These are phyloP conservation scores for Actinostola sp. DNA, from an alignment of 92 coral and sea anemone genomes.

Conservation along the genomic window DNA sequence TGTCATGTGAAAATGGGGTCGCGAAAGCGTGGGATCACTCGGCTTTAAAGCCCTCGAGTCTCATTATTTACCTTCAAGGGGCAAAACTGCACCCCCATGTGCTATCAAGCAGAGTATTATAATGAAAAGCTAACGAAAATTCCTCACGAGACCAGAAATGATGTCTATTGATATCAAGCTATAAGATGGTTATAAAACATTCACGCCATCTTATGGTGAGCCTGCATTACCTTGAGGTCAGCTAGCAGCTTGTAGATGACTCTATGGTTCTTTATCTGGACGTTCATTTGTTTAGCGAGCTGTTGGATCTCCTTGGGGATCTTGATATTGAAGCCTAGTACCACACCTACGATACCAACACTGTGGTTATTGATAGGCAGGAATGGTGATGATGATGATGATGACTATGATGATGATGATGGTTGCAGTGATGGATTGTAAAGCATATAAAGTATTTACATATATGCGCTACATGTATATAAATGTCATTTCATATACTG, in stretches of 20 bases:
- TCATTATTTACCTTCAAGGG: no score
- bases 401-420: not conserved
- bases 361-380: not conserved
- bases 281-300: constrained; percentile 78
- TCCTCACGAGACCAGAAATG: no score
- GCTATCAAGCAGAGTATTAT: no score
- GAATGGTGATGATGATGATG: no score
- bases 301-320: constrained; percentile 76
- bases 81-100: no score
- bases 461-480: no score
- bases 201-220: not conserved
- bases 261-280: constrained; percentile 74
- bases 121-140: no score
- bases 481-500: no score
- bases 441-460: no score
- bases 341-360: constrained; percentile 57
- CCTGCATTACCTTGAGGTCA: constrained; percentile 76
- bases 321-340: constrained; percentile 89
- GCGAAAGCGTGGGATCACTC: no score
- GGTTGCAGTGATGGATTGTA: not conserved
- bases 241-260: constrained; percentile 85
- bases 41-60: no score
- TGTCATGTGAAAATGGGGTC: no score
- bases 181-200: not conserved
- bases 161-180: not conserved